Evolutionary conservation across 2,888 invertebrate species (phyloP).

Genomic region (Steinernema scapterisci): DNA sequence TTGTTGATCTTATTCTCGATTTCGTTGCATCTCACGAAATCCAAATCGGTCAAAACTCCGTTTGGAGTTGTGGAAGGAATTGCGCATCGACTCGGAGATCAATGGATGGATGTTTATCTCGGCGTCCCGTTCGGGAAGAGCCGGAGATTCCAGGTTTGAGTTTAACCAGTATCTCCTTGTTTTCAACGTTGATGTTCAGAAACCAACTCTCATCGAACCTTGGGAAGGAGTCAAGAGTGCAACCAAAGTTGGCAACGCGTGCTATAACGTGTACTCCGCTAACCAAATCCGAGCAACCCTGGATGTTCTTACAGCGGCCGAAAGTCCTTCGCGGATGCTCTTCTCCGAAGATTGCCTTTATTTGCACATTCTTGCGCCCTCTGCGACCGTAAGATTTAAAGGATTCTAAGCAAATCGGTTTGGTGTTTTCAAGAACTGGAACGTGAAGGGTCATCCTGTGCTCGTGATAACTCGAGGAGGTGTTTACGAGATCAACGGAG

Average conservation of each 20-base stretch:
- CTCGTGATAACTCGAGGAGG: neutral
- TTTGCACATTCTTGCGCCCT: neutral
- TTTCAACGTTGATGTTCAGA: too few relatives aligned
- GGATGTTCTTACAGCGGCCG: neutral
- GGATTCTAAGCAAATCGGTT: neutral
- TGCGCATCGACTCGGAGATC: neutral
- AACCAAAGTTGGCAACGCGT: neutral
- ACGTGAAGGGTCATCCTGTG: neutral
- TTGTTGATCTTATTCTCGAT: too few relatives aligned
- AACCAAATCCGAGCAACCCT: neutral
- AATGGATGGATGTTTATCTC: neutral
- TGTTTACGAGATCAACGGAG: neutral
- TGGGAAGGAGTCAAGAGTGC: neutral
- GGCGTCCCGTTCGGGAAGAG: slow-evolving; percentile 1
- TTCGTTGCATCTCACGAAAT: too few relatives aligned
- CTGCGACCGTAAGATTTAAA: neutral
- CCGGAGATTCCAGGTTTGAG: neutral
- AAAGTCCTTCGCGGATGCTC: neutral
- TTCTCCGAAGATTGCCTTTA: neutral
- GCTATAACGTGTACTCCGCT: neutral
- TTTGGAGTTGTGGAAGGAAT: too few relatives aligned
- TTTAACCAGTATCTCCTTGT: neutral
- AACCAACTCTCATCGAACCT: neutral
- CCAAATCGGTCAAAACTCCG: too few relatives aligned
- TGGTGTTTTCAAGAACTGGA: neutral